Conservation (phyloP, 1,140 invertebrate species). For the Drosophila santomea region DNA sequence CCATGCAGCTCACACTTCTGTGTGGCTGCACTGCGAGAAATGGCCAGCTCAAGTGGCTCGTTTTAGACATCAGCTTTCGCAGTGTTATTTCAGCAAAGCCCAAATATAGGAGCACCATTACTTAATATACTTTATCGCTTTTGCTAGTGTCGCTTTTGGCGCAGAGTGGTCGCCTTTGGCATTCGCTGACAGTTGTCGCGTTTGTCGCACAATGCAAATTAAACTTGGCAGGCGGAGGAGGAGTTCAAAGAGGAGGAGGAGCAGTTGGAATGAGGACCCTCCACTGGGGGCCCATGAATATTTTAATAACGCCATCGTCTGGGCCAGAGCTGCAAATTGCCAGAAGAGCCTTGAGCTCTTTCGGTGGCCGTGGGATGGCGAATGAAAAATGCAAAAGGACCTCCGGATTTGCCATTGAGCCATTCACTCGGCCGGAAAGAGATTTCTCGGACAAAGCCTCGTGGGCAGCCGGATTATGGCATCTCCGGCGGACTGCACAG, state of each 20-base stretch:
- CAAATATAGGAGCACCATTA: background rate
- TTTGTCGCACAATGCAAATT: slow-evolving; percentile 81
- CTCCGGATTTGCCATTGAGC: slow-evolving; percentile 34
- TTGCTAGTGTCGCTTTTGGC: slow-evolving; percentile 52
- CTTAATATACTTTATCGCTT: slow-evolving; percentile 1
- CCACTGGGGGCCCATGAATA: slow-evolving; percentile 61
- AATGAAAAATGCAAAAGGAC: slow-evolving; percentile 51
- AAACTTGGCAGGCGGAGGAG: slow-evolving; percentile 50
- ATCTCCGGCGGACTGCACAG: background rate
- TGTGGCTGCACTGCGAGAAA: slow-evolving; percentile 20
- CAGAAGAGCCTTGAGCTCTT: slow-evolving; percentile 67
- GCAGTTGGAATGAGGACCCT: slow-evolving; percentile 9
- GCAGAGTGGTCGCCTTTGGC: slow-evolving; percentile 54
- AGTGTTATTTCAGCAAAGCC: background rate
- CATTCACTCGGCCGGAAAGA: slow-evolving; percentile 6
- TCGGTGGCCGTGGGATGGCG: slow-evolving; percentile 39
- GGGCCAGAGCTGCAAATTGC: slow-evolving; percentile 52
- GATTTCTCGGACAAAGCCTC: slow-evolving; percentile 31
- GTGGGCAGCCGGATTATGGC: slow-evolving; percentile 36
- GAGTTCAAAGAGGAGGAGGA: background rate
- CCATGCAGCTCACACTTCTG: slow-evolving; percentile 24
- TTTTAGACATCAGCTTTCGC: background rate
- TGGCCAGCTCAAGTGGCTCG: too few species aligned
- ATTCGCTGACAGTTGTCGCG: slow-evolving; percentile 57
- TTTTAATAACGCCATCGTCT: slow-evolving; percentile 71